phyloP scores from a whole-genome alignment of 2,113 vertebrate species.

The Pachypanchax playfairii region DNA sequence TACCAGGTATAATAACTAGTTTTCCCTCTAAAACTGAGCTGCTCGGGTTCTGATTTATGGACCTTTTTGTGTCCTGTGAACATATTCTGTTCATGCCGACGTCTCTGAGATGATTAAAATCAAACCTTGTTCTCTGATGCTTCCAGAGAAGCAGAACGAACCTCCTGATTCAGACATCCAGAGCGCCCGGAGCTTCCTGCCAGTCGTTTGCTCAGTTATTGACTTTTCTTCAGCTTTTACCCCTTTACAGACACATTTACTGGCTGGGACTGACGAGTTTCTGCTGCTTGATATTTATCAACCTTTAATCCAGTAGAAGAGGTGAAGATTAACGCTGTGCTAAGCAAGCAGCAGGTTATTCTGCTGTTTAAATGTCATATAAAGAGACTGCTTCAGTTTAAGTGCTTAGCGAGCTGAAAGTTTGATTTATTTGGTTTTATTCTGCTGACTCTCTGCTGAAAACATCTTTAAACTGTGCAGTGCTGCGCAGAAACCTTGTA shows the following conservation, averaged over 20 bases:
- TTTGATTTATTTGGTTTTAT: background rate
- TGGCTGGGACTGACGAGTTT: conserved; percentile 2
- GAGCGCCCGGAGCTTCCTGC: conserved; percentile 30
- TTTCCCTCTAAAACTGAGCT: no score
- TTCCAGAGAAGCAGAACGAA: conserved; percentile 21
- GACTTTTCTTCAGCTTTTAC: conserved; percentile 33
- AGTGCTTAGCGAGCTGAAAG: background rate
- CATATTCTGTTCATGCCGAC: background rate
- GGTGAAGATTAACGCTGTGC: background rate
- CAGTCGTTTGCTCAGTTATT: conserved; percentile 41
- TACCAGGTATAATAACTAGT: no score
- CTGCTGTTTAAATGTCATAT: background rate
- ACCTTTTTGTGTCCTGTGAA: background rate
- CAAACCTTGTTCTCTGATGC: background rate
- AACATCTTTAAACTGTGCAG: background rate
- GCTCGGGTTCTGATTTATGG: no score
- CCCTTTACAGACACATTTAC: conserved; percentile 24
- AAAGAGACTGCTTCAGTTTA: background rate
- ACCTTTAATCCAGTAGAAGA: background rate
- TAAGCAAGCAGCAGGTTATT: background rate
- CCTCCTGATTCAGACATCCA: conserved; percentile 35
- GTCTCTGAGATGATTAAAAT: conserved; percentile 4
- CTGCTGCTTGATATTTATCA: background rate
- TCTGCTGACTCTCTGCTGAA: background rate
- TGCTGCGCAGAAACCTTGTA: background rate